Evolutionary conservation across 2,888 invertebrate genomes (phyloP), one percentile per base, ranked within the genome.

Genomic region (Meandrusa payeni): DNA sequence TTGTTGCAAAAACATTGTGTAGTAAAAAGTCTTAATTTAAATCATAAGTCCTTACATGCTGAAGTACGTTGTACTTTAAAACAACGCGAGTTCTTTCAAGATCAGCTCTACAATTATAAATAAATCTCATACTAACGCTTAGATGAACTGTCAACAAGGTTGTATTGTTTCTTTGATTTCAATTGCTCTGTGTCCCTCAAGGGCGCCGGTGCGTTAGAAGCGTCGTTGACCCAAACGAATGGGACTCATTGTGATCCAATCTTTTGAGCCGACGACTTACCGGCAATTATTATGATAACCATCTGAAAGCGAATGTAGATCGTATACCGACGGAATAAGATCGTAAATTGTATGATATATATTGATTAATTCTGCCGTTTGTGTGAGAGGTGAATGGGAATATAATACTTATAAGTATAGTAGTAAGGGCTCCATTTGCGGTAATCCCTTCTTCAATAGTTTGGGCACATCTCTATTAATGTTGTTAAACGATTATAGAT

Each of bases 161-260:
- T 2, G 27, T 32, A 27, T 32, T 13, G 24, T 33, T 22, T 13
- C 13, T 41, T 27, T 22, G 9, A 32, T 33, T 27, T 33, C 36
- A 10, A 36, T 36, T 36, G 36, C 36, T 34, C 34, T 26, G 24
- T 26, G 24, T 15, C 23, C 24, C 33, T 27, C 33, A 27, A 33
- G 33, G 27, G 26, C 13, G 26, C 10, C 29, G 9, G 19, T 29
- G 23, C 15, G 28, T 29, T 22, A 12, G 23, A 37, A 33, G 26
- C 29, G 36, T 40, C 40, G 40, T 39, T 29, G 40, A 45, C 28
- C 34, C 13, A 29, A 23, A 29, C 40, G 28, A 40, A 45, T 40
- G 39, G n/a, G 26, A 29, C 31, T 36, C 40, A 40, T 40, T 45
- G 45, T 45, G 40, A 45, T 45, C 40, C 45, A 40, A 45, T 45